phyloP scores from a whole-genome alignment of 2,888 invertebrate species.

The Halictus quadricinctus region DNA sequence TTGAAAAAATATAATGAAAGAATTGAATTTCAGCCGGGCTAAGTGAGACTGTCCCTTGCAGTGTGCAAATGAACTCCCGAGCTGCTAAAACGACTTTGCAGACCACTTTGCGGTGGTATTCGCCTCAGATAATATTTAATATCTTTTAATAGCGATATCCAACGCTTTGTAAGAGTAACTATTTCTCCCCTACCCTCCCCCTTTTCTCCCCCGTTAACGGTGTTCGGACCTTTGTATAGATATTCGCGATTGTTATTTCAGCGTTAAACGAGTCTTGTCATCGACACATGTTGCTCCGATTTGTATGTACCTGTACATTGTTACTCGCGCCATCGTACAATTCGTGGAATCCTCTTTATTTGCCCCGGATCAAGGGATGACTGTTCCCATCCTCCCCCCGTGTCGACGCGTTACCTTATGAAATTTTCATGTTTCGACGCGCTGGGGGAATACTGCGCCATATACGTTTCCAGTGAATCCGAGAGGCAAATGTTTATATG shows the following conservation, averaged over 20 bases:
- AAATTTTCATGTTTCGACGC: slow-evolving; percentile 62
- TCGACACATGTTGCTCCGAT: background rate
- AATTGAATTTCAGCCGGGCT: background rate
- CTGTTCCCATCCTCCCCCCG: slow-evolving; percentile 10
- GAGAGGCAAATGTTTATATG: slow-evolving; percentile 41
- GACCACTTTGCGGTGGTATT: background rate
- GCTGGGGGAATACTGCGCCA: slow-evolving; percentile 19
- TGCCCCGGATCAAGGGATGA: slow-evolving; percentile 46
- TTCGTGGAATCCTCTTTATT: slow-evolving; percentile 44
- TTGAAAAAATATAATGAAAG: too few relatives aligned
- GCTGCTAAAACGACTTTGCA: background rate
- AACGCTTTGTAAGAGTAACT: background rate
- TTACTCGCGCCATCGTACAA: background rate
- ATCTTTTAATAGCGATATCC: background rate
- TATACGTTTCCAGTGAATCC: slow-evolving; percentile 5
- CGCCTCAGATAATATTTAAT: background rate
- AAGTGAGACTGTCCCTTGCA: background rate
- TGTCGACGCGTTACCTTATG: slow-evolving; percentile 51
- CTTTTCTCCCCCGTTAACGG: background rate
- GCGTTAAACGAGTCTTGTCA: background rate
- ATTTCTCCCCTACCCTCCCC: background rate
- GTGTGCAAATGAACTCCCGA: background rate
- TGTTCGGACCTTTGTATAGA: background rate
- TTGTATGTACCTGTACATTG: slow-evolving; percentile 3
- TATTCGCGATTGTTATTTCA: background rate